phyloP scores from a whole-genome alignment of 2,797 vertebrate species.

The Spea hammondii region DNA sequence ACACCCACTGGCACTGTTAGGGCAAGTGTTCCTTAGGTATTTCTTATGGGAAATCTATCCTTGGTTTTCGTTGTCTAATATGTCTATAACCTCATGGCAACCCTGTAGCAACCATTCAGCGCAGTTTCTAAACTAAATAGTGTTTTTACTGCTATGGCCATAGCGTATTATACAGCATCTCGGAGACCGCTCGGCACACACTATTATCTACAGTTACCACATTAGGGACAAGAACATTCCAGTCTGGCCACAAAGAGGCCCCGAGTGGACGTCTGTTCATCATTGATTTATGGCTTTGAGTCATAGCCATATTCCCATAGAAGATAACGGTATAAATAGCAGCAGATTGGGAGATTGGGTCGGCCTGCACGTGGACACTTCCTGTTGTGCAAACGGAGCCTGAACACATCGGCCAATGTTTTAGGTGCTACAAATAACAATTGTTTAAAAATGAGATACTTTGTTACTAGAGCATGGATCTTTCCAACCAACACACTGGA shows the following conservation, averaged over 20 bases:
- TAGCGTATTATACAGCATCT: constrained; percentile 17
- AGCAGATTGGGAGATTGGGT: constrained; percentile 39
- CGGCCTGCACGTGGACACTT: constrained; percentile 40
- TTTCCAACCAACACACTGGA: not conserved
- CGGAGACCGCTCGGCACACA: constrained; percentile 11
- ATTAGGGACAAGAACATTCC: constrained; percentile 37
- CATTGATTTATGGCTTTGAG: constrained; percentile 49
- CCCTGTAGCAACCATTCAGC: too few relatives aligned
- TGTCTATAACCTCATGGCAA: too few relatives aligned
- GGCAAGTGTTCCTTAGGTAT: too few relatives aligned
- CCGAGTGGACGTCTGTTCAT: constrained; percentile 27
- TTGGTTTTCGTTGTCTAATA: too few relatives aligned
- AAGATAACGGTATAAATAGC: constrained; percentile 49
- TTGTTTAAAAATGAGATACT: not conserved
- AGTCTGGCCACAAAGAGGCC: constrained; percentile 43
- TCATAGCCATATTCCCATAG: constrained; percentile 48
- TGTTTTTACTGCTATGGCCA: too few relatives aligned
- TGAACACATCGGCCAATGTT: constrained; percentile 4
- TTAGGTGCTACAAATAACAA: constrained; percentile 13
- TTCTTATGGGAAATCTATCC: too few relatives aligned
- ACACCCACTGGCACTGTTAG: too few relatives aligned
- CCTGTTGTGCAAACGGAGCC: constrained; percentile 33
- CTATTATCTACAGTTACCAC: constrained; percentile 27
- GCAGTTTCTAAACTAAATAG: too few relatives aligned
- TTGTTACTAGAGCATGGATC: not conserved